These are phyloP conservation scores for Halcyon chelicuti DNA, from an alignment of 2,797 vertebrate species.

Conservation along the genomic window DNA sequence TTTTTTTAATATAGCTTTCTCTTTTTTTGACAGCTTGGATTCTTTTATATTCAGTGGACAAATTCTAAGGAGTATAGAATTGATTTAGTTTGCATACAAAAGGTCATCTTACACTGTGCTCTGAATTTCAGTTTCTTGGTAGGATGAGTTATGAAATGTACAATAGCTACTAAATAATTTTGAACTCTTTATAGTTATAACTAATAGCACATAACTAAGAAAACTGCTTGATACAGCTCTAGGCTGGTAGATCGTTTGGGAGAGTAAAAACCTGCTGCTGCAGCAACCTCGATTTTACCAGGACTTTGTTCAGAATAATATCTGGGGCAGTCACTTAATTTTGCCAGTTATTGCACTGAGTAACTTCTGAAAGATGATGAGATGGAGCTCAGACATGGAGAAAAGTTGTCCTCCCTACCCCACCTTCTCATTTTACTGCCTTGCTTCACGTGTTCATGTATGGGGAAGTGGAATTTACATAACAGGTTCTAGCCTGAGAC, in stretches of 20 bases:
- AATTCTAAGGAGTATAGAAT: constrained; percentile 30
- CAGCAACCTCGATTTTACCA: constrained; percentile 13
- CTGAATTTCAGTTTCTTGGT: constrained; percentile 36
- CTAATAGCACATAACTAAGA: constrained; percentile 37
- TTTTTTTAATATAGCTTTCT: constrained; percentile 17
- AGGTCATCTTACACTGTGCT: neutral
- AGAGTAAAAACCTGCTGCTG: neutral
- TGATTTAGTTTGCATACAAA: neutral
- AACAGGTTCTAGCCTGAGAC: neutral
- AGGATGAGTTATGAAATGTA: constrained; percentile 12
- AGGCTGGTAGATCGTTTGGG: constrained; percentile 21
- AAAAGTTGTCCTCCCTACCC: neutral
- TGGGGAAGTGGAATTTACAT: neutral
- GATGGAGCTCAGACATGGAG: neutral
- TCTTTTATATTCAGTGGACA: constrained; percentile 5
- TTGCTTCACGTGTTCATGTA: neutral
- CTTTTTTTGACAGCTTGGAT: constrained; percentile 20
- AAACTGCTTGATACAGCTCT: constrained; percentile 41
- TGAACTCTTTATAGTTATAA: constrained; percentile 22
- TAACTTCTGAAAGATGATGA: neutral
- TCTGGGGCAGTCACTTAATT: neutral
- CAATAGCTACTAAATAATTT: constrained; percentile 48
- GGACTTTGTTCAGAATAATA: neutral
- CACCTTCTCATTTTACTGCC: neutral
- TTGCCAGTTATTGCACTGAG: neutral